Base-by-base conservation (phyloP, 2,797 vertebrate genomes). In the Enoplosus armatus region DNA sequence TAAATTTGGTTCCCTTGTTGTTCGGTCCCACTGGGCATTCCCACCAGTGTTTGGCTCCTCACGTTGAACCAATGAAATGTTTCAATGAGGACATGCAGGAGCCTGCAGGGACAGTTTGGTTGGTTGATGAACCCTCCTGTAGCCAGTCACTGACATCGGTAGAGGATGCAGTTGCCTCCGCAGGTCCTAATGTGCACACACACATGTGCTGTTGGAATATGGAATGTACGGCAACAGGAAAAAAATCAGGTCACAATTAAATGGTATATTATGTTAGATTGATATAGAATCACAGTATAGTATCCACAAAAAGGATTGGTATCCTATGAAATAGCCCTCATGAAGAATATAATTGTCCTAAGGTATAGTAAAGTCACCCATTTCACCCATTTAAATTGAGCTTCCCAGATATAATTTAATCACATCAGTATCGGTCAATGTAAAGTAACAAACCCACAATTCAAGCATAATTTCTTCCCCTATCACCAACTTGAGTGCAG, bases 31-130 rank as follows among this genome's bases (percentile, higher is more conserved):
- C 16, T 26, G 39, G 31, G 41, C 14, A 24, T 31, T 48, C 43
- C 22, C 48, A 50, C 5, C 33, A 55, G 39, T 66, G 50, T 26
- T 53, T 11, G 3, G 80, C 70, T 63, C 35, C 45, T 24, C 33
- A 45, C 26, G 68, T 35, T 70, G 82, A 76, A 66, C 82, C 8
- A 66, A 51, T 10, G 27, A 71, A n/a, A 53, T 24, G n/a, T 65
- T 71, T 39, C 50, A 59, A 16, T 80, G 37, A 68, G 37, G n/a
- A 37, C 15, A n/a, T 45, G 22, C n/a, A 60, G 63, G 29, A 54
- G 27, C 37, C 54, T 75, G 54, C 43, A 64, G 71, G 51, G 24
- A 80, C 61, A 37, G 20, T 53, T 63, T 47, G 53, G 45, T 55
- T 55, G 27, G 24, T 66, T 83, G 20, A 59, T 72, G 33, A 75